Conservation (phyloP, 1,140 invertebrate species). For the Ostrea edulis region DNA sequence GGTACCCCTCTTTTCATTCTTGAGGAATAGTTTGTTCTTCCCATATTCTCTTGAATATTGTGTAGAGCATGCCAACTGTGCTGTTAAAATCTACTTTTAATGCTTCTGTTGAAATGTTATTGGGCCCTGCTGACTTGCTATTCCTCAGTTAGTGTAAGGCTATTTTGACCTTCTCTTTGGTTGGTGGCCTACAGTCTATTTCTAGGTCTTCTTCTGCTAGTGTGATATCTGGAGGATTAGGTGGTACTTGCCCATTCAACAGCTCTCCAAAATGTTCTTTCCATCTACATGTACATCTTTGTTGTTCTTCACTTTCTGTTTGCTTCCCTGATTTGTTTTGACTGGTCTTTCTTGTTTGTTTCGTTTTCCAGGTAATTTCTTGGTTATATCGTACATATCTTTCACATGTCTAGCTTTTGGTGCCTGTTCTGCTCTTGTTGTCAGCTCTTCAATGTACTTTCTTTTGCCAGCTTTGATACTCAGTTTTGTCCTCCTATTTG, state of each 20-base stretch:
- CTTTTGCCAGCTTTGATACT: conserved; percentile 50
- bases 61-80: too few relatives aligned
- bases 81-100: too few relatives aligned
- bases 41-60: too few relatives aligned
- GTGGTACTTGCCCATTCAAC: too few relatives aligned
- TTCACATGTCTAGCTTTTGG: conserved; percentile 42
- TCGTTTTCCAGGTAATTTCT: conserved; percentile 41
- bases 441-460: conserved; percentile 47
- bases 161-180: not conserved
- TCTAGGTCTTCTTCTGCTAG: not conserved
- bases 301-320: not conserved
- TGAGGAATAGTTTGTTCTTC: too few relatives aligned
- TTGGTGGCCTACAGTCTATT: not conserved
- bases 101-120: too few relatives aligned
- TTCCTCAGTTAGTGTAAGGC: not conserved
- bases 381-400: conserved; percentile 53
- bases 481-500: conserved; percentile 55
- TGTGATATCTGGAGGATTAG: too few relatives aligned
- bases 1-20: too few relatives aligned
- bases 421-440: conserved; percentile 52
- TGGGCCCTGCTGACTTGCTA: too few relatives aligned
- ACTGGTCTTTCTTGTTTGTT: not conserved
- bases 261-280: not conserved
- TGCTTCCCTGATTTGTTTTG: not conserved
- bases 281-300: not conserved